Evolutionary conservation across 2,888 invertebrate species (phyloP).

Genomic region (Stenchaetothrips biformis): DNA sequence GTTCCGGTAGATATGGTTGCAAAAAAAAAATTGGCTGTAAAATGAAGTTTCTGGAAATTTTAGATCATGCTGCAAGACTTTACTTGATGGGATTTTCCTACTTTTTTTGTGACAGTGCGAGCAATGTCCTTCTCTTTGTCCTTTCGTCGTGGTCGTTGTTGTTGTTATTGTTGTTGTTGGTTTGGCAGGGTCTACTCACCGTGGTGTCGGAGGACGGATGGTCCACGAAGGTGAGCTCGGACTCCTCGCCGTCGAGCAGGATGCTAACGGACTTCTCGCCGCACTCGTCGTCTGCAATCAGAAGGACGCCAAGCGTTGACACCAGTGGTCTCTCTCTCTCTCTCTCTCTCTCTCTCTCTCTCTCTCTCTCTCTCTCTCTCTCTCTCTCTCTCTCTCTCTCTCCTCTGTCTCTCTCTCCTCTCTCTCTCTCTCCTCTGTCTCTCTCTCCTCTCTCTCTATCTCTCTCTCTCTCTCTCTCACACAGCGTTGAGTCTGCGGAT

Average conservation of each 20-base stretch:
- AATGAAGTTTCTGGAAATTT: no score
- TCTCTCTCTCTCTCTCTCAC: background rate
- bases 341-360: conserved; percentile 28
- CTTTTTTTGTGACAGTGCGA: no score
- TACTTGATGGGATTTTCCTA: no score
- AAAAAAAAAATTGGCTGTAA: no score
- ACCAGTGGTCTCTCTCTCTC: background rate
- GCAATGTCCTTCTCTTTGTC: no score
- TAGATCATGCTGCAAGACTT: no score
- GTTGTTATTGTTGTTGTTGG: no score
- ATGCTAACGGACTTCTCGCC: conserved; percentile 85
- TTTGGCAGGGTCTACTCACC: conserved; percentile 58
- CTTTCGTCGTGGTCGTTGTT: no score
- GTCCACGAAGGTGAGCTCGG: conserved; percentile 82
- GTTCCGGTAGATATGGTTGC: no score
- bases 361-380: conserved; percentile 26
- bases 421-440: background rate
- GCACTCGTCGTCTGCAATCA: conserved; percentile 68
- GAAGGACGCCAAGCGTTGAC: background rate
- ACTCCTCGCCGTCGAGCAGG: conserved; percentile 80
- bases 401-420: conserved; percentile 20
- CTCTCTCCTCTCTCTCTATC: background rate
- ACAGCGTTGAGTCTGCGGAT: background rate
- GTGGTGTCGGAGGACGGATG: conserved; percentile 77
- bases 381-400: conserved; percentile 11